Evolutionary conservation across 2,888 invertebrate genomes (phyloP).

Genomic region (Lissocephala sabroskyi): DNA sequence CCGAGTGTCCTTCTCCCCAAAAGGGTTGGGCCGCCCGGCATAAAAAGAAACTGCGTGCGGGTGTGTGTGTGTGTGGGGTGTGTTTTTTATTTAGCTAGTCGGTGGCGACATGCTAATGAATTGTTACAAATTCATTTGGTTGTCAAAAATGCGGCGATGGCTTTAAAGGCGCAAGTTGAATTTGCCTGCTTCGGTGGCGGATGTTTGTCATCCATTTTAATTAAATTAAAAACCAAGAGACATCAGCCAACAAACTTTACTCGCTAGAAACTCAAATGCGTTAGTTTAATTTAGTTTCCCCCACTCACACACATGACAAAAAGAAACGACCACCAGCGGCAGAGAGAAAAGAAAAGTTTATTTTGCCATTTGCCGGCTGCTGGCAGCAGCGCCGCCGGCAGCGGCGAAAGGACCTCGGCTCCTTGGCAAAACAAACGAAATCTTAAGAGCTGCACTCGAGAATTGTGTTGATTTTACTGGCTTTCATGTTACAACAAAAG

Average conservation of each 20-base stretch:
- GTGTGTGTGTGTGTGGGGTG: too few relatives aligned
- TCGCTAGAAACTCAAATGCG: conserved; percentile 14
- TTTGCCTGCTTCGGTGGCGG: not conserved
- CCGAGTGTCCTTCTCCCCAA: conserved; percentile 27
- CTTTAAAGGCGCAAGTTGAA: too few relatives aligned
- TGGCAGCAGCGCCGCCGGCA: too few relatives aligned
- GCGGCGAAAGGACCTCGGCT: conserved; percentile 12
- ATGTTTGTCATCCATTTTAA: conserved; percentile 35
- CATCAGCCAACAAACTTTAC: conserved; percentile 6
- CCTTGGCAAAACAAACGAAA: conserved; percentile 42
- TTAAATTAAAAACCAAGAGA: conserved; percentile 32
- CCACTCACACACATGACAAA: not conserved
- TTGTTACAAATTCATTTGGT: conserved; percentile 51
- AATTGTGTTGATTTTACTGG: conserved; percentile 12
- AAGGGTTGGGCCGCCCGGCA: conserved; percentile 34
- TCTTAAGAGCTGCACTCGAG: conserved; percentile 26
- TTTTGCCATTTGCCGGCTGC: not conserved
- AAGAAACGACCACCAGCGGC: too few relatives aligned
- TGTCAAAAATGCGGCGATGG: conserved; percentile 13
- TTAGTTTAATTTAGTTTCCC: conserved; percentile 22
- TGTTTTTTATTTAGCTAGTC: not conserved
- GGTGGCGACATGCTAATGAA: conserved; percentile 56
- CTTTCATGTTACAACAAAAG: too few relatives aligned
- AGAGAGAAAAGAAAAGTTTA: conserved; percentile 13
- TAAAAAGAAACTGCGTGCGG: too few relatives aligned